phyloP scores from a whole-genome alignment of 1,140 invertebrate genomes.

The Euschistus heros region DNA sequence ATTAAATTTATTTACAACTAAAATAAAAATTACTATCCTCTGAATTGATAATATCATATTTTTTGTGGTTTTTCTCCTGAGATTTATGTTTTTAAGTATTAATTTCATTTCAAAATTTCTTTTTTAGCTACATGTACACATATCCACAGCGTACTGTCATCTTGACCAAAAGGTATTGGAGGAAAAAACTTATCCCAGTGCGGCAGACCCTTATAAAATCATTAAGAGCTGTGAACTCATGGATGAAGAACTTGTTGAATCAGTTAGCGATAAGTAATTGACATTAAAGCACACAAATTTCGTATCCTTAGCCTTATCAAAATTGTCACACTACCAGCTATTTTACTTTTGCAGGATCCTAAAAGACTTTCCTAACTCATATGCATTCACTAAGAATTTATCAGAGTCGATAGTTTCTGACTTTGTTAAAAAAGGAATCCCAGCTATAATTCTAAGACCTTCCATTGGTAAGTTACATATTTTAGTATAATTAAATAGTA shows the following conservation, averaged over 20 bases:
- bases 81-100: too few species aligned
- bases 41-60: too few species aligned
- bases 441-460: conserved; percentile 76
- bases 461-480: conserved; percentile 58
- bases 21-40: too few species aligned
- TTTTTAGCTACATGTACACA: conserved; percentile 42
- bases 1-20: too few species aligned
- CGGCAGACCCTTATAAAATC: conserved; percentile 76
- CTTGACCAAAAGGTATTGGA: conserved; percentile 48
- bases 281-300: background rate
- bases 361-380: conserved; percentile 75
- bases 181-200: conserved; percentile 71
- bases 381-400: conserved; percentile 83
- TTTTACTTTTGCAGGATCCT: conserved; percentile 48
- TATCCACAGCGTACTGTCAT: conserved; percentile 55
- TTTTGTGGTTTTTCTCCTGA: too few species aligned
- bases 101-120: background rate
- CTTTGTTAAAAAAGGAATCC: conserved; percentile 53
- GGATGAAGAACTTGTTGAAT: conserved; percentile 61
- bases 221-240: conserved; percentile 83
- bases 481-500: background rate
- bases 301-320: too few species aligned
- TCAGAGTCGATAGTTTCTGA: conserved; percentile 73
- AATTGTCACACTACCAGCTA: background rate
- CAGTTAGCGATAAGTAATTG: conserved; percentile 55